Evolutionary conservation across 1,140 invertebrate genomes (phyloP), one percentile per base, ranked within the genome.

Genomic region (Dinoponera quadriceps): DNA sequence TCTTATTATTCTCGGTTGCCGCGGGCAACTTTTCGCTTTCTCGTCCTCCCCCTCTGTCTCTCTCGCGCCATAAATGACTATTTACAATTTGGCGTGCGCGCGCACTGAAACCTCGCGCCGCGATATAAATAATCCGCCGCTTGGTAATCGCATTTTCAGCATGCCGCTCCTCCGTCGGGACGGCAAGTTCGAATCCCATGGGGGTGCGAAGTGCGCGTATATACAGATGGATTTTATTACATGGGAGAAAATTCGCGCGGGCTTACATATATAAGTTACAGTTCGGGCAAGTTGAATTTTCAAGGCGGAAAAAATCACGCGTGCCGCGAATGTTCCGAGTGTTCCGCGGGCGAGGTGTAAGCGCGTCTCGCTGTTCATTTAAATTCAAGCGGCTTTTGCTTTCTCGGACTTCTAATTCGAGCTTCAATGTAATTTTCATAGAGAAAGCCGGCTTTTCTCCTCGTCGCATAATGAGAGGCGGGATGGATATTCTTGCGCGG

Each of bases 391-490:
- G 18, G 44, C 33, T 25, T 5, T 18, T 16, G 25, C 13, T 65
- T 48, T 48, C 27, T 54, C 54, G 7, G 7, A 38, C 38, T 78
- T 71, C 27, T 69, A 80, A 69, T 80, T 80, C 22, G 9, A 44
- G 11, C 65, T 59, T 57, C 16, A 48, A 59, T 33, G 75, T 57
- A 49, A 80, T 69, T 59, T 55, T 68, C 65, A 44, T 71, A n/a
- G 65, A n/a, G 65, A n/a, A 80, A 80, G 51, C 57, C 33, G 51
- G 33, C 18, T 71, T 71, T 80, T 71, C 25, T 71, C 33, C 44
- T 59, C 38, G 69, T 80, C 65, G 75, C 65, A 59, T 80, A 80
- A 71, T 80, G 51, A 78, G 74, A 33, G 13, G 44, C 51, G 65
- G 13, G 44, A 13, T 29, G 63, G 33, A 69, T 57, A 69, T 25